phyloP scores from a whole-genome alignment of 2,888 invertebrate genomes.

The Cerastoderma edule region DNA sequence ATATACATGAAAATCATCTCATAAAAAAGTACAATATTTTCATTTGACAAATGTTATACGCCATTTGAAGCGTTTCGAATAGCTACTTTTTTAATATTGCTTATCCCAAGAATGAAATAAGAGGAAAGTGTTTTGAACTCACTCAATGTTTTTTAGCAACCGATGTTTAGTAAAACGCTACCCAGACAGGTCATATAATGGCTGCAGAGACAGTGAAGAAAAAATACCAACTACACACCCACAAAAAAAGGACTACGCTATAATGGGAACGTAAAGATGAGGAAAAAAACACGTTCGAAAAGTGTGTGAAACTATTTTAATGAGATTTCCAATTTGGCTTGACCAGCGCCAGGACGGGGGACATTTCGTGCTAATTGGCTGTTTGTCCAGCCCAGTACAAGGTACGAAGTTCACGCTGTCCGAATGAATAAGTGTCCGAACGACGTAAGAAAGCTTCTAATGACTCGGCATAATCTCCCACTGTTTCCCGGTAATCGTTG shows the following conservation, averaged over 20 bases:
- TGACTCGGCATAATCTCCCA: conserved; percentile 22
- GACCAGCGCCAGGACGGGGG: conserved; percentile 36
- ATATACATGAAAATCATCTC: too few species aligned
- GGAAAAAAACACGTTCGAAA: not conserved
- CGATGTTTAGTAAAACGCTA: too few species aligned
- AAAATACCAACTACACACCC: not conserved
- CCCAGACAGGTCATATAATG: too few species aligned
- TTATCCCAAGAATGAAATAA: not conserved
- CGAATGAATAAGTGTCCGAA: conserved; percentile 18
- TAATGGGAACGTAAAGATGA: not conserved
- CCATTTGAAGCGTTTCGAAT: too few species aligned
- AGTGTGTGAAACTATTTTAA: conserved; percentile 23
- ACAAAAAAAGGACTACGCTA: not conserved
- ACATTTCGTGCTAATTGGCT: conserved; percentile 44
- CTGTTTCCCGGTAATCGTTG: conserved; percentile 12
- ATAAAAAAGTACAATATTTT: too few species aligned
- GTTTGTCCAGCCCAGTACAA: conserved; percentile 23
- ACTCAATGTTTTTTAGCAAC: too few species aligned
- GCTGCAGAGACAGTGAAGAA: not conserved
- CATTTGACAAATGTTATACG: too few species aligned
- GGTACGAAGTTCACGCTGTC: conserved; percentile 34
- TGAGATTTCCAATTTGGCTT: conserved; percentile 26
- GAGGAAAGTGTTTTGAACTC: not conserved
- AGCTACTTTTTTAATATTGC: too few species aligned
- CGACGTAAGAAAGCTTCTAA: conserved; percentile 10